Conservation (phyloP, 2,888 invertebrate species). For the Belgica antarctica region DNA sequence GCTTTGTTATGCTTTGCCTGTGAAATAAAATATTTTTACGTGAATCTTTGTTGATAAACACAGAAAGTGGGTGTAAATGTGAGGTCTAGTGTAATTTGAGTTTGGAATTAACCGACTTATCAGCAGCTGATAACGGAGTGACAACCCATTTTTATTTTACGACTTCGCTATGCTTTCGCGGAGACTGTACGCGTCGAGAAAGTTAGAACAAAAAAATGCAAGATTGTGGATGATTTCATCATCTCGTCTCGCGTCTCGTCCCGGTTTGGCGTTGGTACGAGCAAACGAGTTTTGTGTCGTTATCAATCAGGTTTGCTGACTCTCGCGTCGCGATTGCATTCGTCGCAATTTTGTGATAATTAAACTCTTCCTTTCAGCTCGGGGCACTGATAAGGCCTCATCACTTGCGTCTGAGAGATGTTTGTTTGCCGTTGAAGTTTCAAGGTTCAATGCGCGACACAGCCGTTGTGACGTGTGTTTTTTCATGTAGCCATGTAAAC, state of each 20-base stretch:
- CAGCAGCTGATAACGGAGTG: no score
- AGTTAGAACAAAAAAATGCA: not conserved
- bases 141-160: not conserved
- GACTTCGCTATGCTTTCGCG: not conserved
- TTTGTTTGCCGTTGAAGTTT: conserved; percentile 17
- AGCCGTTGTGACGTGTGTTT: not conserved
- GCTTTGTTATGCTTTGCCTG: conserved; percentile 58
- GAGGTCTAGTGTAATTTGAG: no score
- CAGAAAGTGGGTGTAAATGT: not conserved
- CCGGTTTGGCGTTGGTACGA: not conserved
- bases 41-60: not conserved
- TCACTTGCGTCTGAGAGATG: not conserved
- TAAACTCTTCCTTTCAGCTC: not conserved
- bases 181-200: not conserved
- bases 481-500: conserved; percentile 23
- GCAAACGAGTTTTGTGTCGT: conserved; percentile 15
- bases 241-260: not conserved
- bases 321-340: not conserved
- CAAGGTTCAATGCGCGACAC: conserved; percentile 37
- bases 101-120: not conserved
- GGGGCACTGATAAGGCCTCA: not conserved
- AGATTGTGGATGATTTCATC: conserved; percentile 9
- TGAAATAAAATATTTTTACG: not conserved
- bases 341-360: not conserved
- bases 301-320: not conserved